Percentiles rank a stretch among this genome's conserved stretches.
These are phyloP conservation scores for Polyommatus icarus DNA, from an alignment of 2,888 invertebrate species.

Conservation along the genomic window DNA sequence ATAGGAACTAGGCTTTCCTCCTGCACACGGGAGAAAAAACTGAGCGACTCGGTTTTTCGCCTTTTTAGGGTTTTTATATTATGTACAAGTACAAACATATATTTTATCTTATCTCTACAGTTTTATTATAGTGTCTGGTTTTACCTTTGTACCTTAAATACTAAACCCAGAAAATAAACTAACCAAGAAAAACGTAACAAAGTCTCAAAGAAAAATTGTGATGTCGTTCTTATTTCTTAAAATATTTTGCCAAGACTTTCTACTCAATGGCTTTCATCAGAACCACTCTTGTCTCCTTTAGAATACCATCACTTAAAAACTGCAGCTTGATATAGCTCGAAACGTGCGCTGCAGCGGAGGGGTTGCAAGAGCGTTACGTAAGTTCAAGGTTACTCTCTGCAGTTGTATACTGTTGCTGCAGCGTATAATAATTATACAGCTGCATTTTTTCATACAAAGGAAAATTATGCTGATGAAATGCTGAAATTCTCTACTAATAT, in stretches of 20 bases:
- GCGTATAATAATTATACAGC: neutral
- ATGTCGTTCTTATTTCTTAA: neutral
- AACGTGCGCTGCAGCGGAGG: neutral
- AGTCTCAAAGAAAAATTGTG: neutral
- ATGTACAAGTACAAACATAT: too few relatives aligned
- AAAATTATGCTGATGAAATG: neutral
- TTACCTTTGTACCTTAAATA: too few relatives aligned
- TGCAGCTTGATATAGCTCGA: neutral
- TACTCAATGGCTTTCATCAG: neutral
- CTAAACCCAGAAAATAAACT: too few relatives aligned
- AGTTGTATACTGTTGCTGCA: neutral
- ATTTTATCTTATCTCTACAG: too few relatives aligned
- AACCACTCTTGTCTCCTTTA: neutral
- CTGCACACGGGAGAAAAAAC: too few relatives aligned
- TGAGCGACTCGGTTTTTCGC: too few relatives aligned
- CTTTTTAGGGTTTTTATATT: too few relatives aligned
- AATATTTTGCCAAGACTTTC: neutral
- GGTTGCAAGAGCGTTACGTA: conserved; percentile 12
- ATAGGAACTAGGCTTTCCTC: too few relatives aligned
- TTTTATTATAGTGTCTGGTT: too few relatives aligned
- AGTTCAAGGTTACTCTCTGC: conserved; percentile 18
- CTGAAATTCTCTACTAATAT: neutral
- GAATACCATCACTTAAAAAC: neutral
- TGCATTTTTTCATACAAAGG: neutral
- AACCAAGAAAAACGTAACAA: too few relatives aligned